phyloP scores from a whole-genome alignment of 2,113 vertebrate genomes.

The Panthera uncia region DNA sequence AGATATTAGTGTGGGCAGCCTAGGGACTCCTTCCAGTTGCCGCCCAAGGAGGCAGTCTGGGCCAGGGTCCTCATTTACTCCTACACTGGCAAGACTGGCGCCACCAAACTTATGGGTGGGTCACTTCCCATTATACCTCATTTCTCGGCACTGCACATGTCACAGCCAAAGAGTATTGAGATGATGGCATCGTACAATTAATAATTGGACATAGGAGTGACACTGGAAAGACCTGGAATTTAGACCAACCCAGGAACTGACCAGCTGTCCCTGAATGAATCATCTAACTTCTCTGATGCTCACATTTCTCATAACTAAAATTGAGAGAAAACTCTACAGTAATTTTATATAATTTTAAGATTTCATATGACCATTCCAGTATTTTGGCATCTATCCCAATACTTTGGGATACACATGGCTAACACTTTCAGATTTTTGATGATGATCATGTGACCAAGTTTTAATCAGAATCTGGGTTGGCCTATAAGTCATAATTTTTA shows the following conservation, averaged over 20 bases:
- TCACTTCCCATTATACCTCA: neutral
- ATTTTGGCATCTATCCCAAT: neutral
- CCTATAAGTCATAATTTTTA: neutral
- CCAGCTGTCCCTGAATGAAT: neutral
- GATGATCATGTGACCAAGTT: neutral
- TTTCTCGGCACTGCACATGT: neutral
- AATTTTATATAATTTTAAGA: constrained; percentile 1
- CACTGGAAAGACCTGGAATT: neutral
- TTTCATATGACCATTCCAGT: neutral
- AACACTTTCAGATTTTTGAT: neutral
- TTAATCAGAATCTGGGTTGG: neutral
- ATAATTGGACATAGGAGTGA: neutral
- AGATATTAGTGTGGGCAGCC: neutral
- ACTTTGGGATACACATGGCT: neutral
- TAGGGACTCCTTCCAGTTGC: neutral
- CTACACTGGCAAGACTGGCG: neutral
- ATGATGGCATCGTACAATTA: neutral
- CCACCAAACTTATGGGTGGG: neutral
- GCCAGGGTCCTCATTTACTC: neutral
- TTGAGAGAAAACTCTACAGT: neutral
- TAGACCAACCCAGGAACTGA: neutral
- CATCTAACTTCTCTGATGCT: neutral
- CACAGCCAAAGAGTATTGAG: neutral
- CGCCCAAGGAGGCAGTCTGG: neutral
- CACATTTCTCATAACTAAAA: neutral